Conservation (phyloP, 2,113 vertebrate species). For the Drymodes brunneopygia region DNA sequence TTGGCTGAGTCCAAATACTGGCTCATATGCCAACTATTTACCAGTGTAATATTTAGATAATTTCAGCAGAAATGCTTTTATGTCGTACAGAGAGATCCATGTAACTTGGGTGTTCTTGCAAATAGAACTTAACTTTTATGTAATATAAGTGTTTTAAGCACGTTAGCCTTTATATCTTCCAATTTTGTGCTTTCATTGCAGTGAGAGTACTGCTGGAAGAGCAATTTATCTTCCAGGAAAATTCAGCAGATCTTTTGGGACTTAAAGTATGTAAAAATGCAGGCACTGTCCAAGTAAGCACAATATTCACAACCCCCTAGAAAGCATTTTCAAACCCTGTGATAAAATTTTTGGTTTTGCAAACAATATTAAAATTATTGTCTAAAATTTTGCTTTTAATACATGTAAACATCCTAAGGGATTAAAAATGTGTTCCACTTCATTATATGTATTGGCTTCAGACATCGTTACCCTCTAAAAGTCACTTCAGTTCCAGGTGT, state of each 20-base stretch:
- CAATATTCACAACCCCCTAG: neutral
- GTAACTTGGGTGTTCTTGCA: neutral
- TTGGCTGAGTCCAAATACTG: neutral
- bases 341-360: neutral
- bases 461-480: constrained; percentile 6
- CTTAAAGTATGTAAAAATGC: neutral
- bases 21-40: neutral
- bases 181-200: neutral
- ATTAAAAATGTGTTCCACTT: neutral
- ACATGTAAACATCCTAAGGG: neutral
- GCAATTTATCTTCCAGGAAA: neutral
- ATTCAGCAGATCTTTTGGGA: neutral
- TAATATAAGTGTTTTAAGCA: neutral
- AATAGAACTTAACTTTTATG: neutral
- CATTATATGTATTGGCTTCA: neutral
- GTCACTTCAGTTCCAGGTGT: constrained; percentile 21
- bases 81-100: neutral
- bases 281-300: neutral
- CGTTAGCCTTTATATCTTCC: neutral
- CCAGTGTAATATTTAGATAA: neutral
- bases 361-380: neutral
- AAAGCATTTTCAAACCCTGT: neutral
- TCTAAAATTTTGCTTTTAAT: neutral
- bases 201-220: neutral
- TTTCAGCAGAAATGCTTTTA: neutral